Base-by-base conservation (phyloP, 92 coral and sea anemone species). In the Palythoa grandis region DNA sequence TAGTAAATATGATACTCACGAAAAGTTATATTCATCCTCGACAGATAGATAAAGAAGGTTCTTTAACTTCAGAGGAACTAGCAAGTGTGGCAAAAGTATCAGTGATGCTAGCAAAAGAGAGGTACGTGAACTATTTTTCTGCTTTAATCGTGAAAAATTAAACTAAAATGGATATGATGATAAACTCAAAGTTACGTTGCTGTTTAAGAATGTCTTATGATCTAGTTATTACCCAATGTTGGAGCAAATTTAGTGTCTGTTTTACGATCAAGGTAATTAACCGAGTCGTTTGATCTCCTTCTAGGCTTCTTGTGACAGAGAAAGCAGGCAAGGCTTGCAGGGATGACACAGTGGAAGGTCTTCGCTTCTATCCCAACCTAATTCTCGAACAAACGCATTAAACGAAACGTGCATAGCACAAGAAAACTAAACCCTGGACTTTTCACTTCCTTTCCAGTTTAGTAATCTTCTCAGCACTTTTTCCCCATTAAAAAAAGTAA, bases 261-360 rank as follows among this genome's bases (percentile, higher is more conserved):
- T 15, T 67, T 22, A 10, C 8, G 1, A 11, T 7, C 70, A n/a
- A n/a, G 11, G 2, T 23, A 11, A 11, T 14, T 68, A 15, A 68
- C 22, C 9, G 25, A 68, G 16, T 72, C 29, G 65, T 1, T 50
- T 75, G 35, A 29, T 82, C 50, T 70, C 38, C 70, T 23, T 63
- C 12, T 74, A 96, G 98, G 85, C 87, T 97, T 22, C 83, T 95
- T 29, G 99, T 97, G 35, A 97, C 99, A 16, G 99, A 97, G 91
- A 94, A 97, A 78, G 98, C 97, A 37, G 99, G 99, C 94, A 91
- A 97, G 69, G 98, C 98, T 60, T 97, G 98, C 79, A 89, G 99
- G 82, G 99, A 97, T 83, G 99, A 97, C 90, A 93, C 97, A 20
- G 97, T 93, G 1, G 99, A 97, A 69, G 99, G 99, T 20, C 89